Evolutionary conservation across 2,113 vertebrate species (phyloP), one percentile per base, ranked within the genome.

Genomic region (Esox niger): DNA sequence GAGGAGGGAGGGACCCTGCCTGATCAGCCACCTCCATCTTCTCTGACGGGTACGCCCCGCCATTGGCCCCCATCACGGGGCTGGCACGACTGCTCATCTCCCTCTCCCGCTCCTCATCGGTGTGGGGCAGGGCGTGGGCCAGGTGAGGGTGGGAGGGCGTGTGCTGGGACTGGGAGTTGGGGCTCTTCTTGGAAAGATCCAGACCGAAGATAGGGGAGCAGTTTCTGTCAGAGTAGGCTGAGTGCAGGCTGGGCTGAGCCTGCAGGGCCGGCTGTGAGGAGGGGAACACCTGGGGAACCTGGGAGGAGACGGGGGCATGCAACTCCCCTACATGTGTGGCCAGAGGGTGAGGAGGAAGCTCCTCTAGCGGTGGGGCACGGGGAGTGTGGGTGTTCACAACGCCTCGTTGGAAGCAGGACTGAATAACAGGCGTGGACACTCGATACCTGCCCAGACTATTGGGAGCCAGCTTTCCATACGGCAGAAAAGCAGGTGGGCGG

Each of bases 161-260:
- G 77, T 83, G 86, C 82, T 90, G 88, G 31, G 86, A 87, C 43
- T 90, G 90, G 32, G 90, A 91, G 74, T 70, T 85, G n/a, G 96
- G 97, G 82, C 97, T 98, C 86, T 98, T 98, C 86, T 99, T 99
- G 82, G 97, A 95, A 73, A 99, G 91, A 86, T 99, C 97, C 31
- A 99, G 93, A 84, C 97, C 96, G 9, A 91, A 96, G 79, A 95
- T 92, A 0, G 96, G 96, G 2, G 96, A 95, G 90, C 95, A 95
- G 85, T 93, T 95, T 74, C 95, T 94, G 0, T 95, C 90, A 0
- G 90, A 73, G 75, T 92, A 91, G 20, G 88, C 76, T 9, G 85
- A 52, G 54, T 85, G 89, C 20, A 85, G 59, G 26, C 85, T 82
- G 2, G 91, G 26, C 87, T 92, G 31, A 86, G 82, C 62, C 56